Base-by-base conservation (phyloP, 1,140 invertebrate species). In the Lethocerus indicus region DNA sequence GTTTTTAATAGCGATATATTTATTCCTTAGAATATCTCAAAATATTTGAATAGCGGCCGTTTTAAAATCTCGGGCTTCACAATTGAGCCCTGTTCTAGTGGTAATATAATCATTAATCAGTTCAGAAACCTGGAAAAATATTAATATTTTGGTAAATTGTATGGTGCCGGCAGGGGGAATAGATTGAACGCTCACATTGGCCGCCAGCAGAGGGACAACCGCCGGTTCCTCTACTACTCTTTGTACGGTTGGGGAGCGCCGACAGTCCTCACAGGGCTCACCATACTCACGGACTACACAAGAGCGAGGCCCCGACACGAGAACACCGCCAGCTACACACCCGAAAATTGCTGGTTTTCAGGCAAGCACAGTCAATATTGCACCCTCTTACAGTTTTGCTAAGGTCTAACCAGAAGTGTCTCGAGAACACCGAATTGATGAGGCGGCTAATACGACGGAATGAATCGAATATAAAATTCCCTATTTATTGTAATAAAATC, bases 161-260 rank as follows among this genome's bases (percentile, higher is more conserved):
- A n/a, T n/a, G n/a, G n/a, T n/a, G n/a, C n/a, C n/a, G n/a, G n/a
- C n/a, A n/a, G n/a, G n/a, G n/a, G n/a, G n/a, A n/a, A n/a, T n/a
- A n/a, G n/a, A n/a, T n/a, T n/a, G n/a, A n/a, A n/a, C n/a, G n/a
- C n/a, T n/a, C n/a, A n/a, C n/a, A n/a, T n/a, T n/a, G n/a, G n/a
- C n/a, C n/a, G n/a, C n/a, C 29, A 27, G 39, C 21, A 44, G 20
- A 43, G 55, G 2, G 52, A 57, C 27, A 40, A 40, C 2, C 51
- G 50, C 20, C 53, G 52, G 24, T 83, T 82, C 57, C 57, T 72
- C 0, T 56, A 74, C 46, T 84, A 83, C 57, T 79, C 75, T 0
- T 60, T 76, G 0, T 84, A 83, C 56, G 77, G 78, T 1, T 83
- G 79, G 79, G 76, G 77, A 0, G 63, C 71, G 16, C 73, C 80